Percentiles rank a stretch among this genome's conserved stretches.
Evolutionary conservation across 2,113 vertebrate species (phyloP).

Genomic region (Stomatorhinus ivindoensis): DNA sequence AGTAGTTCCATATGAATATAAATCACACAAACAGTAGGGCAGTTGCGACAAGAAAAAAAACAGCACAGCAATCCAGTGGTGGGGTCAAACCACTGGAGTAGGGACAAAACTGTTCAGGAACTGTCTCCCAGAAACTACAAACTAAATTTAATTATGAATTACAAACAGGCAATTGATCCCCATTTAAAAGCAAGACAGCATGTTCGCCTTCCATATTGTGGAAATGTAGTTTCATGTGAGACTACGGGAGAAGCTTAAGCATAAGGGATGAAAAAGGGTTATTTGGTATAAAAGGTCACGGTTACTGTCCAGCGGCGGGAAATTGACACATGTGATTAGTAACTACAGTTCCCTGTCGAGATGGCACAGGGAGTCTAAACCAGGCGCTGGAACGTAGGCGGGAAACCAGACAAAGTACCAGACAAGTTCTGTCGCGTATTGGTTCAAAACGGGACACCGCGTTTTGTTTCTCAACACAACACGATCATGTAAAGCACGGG

Average conservation of each 20-base stretch:
- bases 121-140: too few relatives aligned
- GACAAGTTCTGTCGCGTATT: too few relatives aligned
- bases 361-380: background rate
- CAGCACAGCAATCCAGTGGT: background rate
- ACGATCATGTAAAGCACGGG: background rate
- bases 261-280: background rate
- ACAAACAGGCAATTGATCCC: too few relatives aligned
- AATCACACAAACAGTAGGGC: background rate
- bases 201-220: background rate
- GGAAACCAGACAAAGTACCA: too few relatives aligned
- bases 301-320: background rate
- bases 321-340: background rate
- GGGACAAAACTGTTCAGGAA: too few relatives aligned
- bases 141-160: too few relatives aligned
- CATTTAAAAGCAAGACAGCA: background rate
- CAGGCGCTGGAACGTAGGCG: background rate
- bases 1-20: background rate
- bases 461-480: background rate
- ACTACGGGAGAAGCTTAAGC: background rate
- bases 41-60: too few relatives aligned
- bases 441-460: background rate
- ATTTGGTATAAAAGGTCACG: background rate
- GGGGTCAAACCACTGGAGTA: too few relatives aligned
- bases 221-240: background rate
- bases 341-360: background rate